Base-by-base conservation (phyloP, 2,888 invertebrate species). In the Papilio protenor region DNA sequence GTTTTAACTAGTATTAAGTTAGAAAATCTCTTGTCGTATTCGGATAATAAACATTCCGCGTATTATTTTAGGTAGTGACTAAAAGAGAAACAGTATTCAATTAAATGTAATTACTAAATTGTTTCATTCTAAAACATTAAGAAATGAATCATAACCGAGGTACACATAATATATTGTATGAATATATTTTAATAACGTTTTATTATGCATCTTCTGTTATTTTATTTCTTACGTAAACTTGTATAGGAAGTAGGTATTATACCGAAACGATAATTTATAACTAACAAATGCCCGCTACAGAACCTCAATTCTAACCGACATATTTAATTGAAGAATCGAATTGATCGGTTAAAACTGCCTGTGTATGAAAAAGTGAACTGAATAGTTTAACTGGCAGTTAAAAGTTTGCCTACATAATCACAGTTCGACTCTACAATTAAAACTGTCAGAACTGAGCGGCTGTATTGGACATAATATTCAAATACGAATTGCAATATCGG, bases 91-190 rank as follows among this genome's bases (percentile, higher is more conserved):
- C 66, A 21, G 21, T 11, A 69, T 45, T 69, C 2, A 12, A 45
- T 69, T 45, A 12, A 45, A 45, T 45, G 11, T 69, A 45, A 69
- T n/a, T 45, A 66, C 40, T n/a, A 18, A 66, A 27, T n/a, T 45
- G 45, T 45, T 45, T 45, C n/a, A 12, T 45, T 69, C 45, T 45
- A 45, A 21, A 45, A 69, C 11, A 66, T 10, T 4, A 66, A 33
- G 21, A n/a, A 45, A 69, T 45, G 66, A 69, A 69, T 66, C 66
- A 66, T 40, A 66, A n/a, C 33, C n/a, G 27, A 33, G 3, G 16
- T 40, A 10, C 8, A 23, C 18, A 40, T 10, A 14, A 27, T 66
- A 18, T n/a, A 40, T 64, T 64, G 18, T 33, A 18, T 27, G 18
- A 64, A n/a, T 18, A 33, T 40, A 2, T n/a, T 45, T 69, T 69